Evolutionary conservation across 1,140 invertebrate species (phyloP), one percentile per base, ranked within the genome.

Genomic region (Parapsyche elsis): DNA sequence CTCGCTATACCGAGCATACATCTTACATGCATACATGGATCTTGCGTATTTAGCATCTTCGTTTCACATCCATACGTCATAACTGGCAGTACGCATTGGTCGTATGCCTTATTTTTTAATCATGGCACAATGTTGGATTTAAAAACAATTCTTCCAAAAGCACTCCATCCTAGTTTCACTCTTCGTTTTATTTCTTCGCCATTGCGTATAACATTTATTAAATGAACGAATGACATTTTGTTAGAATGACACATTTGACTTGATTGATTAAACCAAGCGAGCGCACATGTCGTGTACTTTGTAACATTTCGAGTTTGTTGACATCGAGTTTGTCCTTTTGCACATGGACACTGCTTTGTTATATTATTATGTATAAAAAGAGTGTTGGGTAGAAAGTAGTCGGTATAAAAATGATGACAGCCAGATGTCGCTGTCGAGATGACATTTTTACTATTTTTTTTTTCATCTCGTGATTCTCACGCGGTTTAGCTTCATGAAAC

Each of bases 391-490:
- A 53, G 49, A 53, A 16, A 53, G 49, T 14, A 1, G 49, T 53
- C 49, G 10, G 49, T 53, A 53, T 53, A 53, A 26, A 24, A 24
- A 67, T 26, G 64, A 67, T 26, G 64, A 67, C 26, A 0, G 24
- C 64, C 64, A 67, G 21, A 67, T 67, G 64, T 67, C 23, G 5
- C 24, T 1, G 5, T 1, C 30, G 30, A 38, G 30, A 38, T 38
- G 30, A 38, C 30, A 38, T 38, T 70, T 70, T 70, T 26, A 71
- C 70, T 71, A 9, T 5, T 4, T 19, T 71, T n/a, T 71, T 71
- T 23, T 71, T 23, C n/a, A n/a, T 26, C 12, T 26, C 4, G 12
- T 70, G 49, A 53, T 53, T 53, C 49, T 53, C 49, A 53, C 49
- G 49, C 49, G 49, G 49, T 53, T n/a, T 53, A 53, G 16, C 49